Evolutionary conservation across 2,113 vertebrate genomes (phyloP), one percentile per base, ranked within the genome.

Genomic region (Ceyx cyanopectus): DNA sequence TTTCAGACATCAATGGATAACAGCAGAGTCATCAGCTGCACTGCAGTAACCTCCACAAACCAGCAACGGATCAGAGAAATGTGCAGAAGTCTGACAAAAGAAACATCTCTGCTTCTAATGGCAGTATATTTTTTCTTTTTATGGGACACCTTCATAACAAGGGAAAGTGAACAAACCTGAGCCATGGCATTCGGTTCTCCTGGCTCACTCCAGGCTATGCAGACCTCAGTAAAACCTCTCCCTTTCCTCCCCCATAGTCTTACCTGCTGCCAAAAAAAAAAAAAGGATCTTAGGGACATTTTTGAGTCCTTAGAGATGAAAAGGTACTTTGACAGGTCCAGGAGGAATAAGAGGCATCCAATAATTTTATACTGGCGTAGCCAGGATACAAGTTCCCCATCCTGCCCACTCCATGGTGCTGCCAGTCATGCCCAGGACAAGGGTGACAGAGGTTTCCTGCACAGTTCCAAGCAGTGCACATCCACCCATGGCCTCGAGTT

Each of bases 51-150:
- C 56, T 69, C 87, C 68, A 73, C 43, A 62, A 87, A 83, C 24
- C 45, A 85, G 58, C 66, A 82, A 75, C 18, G 34, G 56, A 93
- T 67, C 87, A 80, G 56, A 27, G 63, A 87, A 94, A 85, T 0
- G 1, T 5, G 10, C 58, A 60, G 19, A 85, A 73, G 34, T 24
- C 21, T 92, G 87, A 85, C 70, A 87, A 76, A 92, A 91, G 53
- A 58, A 94, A 66, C 57, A 80, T 74, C 21, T 70, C 58, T 81
- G 26, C 63, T 79, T 46, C 65, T 81, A 85, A 92, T 8, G 3
- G 46, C 18, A 70, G 32, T 12, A 62, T 79, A 51, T 76, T 74
- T 89, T 89, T 92, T 74, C 63, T 80, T 89, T 80, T 92, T 73
- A 85, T 74, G 53, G 14, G 75, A 89, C 48, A 81, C 26, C 43